Conservation (phyloP, 2,113 vertebrate genomes). For the Laticauda laticaudata region DNA sequence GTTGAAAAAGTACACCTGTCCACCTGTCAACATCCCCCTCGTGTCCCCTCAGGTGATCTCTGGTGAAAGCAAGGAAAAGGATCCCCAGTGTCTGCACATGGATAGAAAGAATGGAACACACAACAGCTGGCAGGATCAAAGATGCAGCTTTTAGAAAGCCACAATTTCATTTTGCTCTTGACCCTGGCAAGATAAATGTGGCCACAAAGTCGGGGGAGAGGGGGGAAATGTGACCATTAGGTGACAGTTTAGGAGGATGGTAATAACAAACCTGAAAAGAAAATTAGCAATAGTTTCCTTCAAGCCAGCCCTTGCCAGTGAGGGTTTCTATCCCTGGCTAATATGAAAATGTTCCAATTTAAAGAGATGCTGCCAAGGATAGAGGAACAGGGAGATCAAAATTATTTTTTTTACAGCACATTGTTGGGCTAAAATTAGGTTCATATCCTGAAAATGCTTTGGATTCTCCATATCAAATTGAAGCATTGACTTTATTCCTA, state of each 20-base stretch:
- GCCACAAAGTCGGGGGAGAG: fast-evolving
- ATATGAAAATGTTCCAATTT: neutral
- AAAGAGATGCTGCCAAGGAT: neutral
- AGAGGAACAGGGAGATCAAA: neutral
- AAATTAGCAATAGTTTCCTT: neutral
- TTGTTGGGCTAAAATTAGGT: neutral
- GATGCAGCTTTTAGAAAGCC: neutral
- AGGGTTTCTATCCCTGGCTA: neutral
- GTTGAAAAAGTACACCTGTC: constrained; percentile 34
- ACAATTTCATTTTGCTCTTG: constrained; percentile 28
- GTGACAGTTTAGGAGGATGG: neutral
- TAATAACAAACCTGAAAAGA: neutral
- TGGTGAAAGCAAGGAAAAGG: constrained; percentile 20
- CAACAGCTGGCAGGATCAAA: constrained; percentile 38
- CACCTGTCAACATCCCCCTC: constrained; percentile 33
- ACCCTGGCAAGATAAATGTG: constrained; percentile 28
- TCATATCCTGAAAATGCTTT: neutral
- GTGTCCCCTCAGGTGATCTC: neutral
- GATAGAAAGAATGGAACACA: neutral
- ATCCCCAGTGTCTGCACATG: constrained; percentile 19
- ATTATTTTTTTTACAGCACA: neutral
- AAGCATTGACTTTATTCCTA: neutral
- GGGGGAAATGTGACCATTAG: neutral
- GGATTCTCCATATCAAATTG: neutral
- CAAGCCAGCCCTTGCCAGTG: neutral